Base-by-base conservation (phyloP, 2,113 vertebrate species). In the Paraplagusia blochii region DNA sequence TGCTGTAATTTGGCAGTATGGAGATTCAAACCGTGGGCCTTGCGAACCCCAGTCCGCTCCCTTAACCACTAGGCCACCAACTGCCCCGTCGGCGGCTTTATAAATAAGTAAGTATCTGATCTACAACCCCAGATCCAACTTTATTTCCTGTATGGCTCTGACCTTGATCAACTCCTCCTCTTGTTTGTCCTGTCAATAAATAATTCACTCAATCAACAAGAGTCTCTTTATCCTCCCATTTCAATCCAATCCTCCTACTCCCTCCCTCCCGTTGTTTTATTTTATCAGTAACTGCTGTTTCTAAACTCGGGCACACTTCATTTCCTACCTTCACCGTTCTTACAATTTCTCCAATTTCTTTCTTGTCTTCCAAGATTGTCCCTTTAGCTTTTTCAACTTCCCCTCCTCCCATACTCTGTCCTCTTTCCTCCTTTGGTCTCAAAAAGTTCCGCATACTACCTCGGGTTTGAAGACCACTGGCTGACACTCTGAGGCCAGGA, bases 361-460 rank as follows among this genome's bases (percentile, higher is more conserved):
- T n/a, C n/a, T n/a, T n/a, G n/a, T n/a, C 54, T 11, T 19, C 39
- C 44, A 62, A 35, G 17, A 36, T 46, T 13, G 13, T 40, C 4
- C n/a, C n/a, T n/a, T n/a, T n/a, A n/a, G n/a, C n/a, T n/a, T n/a
- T n/a, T n/a, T n/a, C n/a, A 12, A 40, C 13, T 4, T 11, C 38
- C 36, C 36, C 9, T 54, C 50, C n/a, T 42, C 44, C 62, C 14
- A 19, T 35, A 38, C 6, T 49, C 48, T 55, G 70, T 51, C 44
- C 1, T 42, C 12, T 33, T 48, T 58, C 22, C 56, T 47, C 72
- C 29, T 60, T 19, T 72, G n/a, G n/a, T n/a, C 90, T 91, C 90
- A 88, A 88, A 76, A 85, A 82, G 61, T 36, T 79, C 57, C 62
- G 62, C 14, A 12, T 87, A 85, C 64, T 34, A 48, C 72, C 81